Evolutionary conservation across 1,140 invertebrate species (phyloP), one percentile per base, ranked within the genome.

Genomic region (Telenomus remus): DNA sequence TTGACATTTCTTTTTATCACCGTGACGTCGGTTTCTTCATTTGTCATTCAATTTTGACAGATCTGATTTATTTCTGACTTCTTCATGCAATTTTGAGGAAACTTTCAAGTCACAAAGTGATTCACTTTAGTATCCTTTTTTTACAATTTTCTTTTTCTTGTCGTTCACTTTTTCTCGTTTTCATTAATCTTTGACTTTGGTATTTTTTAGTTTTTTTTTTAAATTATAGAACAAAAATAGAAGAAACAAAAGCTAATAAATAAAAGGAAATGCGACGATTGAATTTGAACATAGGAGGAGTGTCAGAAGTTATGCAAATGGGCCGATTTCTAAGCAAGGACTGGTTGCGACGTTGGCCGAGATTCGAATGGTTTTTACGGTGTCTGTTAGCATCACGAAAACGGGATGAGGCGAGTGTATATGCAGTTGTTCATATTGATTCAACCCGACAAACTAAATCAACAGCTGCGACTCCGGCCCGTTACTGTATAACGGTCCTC

Each of bases 401-500:
- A 70, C n/a, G 43, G 27, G 48, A 47, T 27, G 34, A 69, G 33
- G 54, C 16, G 46, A 44, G 37, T 39, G 27, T 44, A 39, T 11
- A 39, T 11, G 27, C 50, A 46, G 53, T 57, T 71, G 16, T 51
- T 50, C 47, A 57, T 57, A 53, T 50, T 48, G 54, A 57, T 59
- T 47, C 44, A 71, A 27, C 33, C 11, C 37, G 39, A 46, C 51
- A 57, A n/a, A 61, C 59, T 54, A 65, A 64, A 60, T 65, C 60
- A 65, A 64, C 69, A 64, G 54, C 48, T 65, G 69, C 27, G 60
- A 54, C 57, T 55, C 46, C n/a, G 59, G 53, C 46, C 69, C 69
- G 60, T 72, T 72, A 72, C 34, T 43, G 47, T 39, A 59, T 72
- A 72, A 72, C 68, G 68, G 68, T 72, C 27, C 47, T 5, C 48